phyloP scores from a whole-genome alignment of 2,888 invertebrate species.

The Mythimna lalbum region DNA sequence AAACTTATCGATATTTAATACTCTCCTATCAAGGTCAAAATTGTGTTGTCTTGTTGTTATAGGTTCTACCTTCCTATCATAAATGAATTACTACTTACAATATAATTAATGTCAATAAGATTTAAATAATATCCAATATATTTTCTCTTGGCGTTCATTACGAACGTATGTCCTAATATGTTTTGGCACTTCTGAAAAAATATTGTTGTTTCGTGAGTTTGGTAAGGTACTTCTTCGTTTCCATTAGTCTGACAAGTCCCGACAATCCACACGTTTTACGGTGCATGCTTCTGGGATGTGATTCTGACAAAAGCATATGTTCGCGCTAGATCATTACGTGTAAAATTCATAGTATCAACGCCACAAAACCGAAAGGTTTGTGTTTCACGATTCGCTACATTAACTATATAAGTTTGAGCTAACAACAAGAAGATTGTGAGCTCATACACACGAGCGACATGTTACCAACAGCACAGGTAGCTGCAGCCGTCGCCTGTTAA shows the following conservation, averaged over 20 bases:
- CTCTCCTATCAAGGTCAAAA: too few relatives aligned
- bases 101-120: too few relatives aligned
- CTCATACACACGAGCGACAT: too few relatives aligned
- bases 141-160: slow-evolving; percentile 10
- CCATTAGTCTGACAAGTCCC: neutral
- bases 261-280: too few relatives aligned
- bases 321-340: neutral
- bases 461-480: too few relatives aligned
- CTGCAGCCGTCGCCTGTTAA: too few relatives aligned
- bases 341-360: neutral
- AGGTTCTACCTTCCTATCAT: too few relatives aligned
- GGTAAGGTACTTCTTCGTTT: neutral
- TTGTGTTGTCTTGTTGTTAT: too few relatives aligned
- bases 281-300: neutral
- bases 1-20: too few relatives aligned
- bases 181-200: slow-evolving; percentile 12
- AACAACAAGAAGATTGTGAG: neutral
- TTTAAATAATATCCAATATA: neutral
- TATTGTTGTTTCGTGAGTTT: neutral
- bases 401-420: neutral
- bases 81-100: too few relatives aligned
- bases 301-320: neutral
- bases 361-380: neutral
- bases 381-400: too few relatives aligned
- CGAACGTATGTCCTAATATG: neutral